phyloP scores from a whole-genome alignment of 2,888 invertebrate genomes.

The Anaspis maculata region DNA sequence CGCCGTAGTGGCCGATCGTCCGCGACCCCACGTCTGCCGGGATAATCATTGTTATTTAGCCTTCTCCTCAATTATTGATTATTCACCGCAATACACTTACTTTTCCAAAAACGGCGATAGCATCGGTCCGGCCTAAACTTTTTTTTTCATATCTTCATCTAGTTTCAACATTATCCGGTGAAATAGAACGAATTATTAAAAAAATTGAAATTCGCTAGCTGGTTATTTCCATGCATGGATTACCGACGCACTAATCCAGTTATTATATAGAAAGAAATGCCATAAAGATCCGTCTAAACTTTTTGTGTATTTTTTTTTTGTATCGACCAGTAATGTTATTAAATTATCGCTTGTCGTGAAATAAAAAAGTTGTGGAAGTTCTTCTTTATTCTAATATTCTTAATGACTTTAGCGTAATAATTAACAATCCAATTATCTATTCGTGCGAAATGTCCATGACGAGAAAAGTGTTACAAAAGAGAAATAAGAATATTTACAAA shows the following conservation, averaged over 20 bases:
- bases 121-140: slow-evolving; percentile 2
- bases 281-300: too few relatives aligned
- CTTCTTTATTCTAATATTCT: too few relatives aligned
- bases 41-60: slow-evolving; percentile 40
- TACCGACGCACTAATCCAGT: slow-evolving; percentile 20
- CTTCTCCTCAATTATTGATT: slow-evolving; percentile 38
- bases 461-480: too few relatives aligned
- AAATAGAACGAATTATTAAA: slow-evolving; percentile 2
- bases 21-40: slow-evolving; percentile 33
- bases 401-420: too few relatives aligned
- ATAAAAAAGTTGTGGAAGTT: too few relatives aligned
- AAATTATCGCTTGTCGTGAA: too few relatives aligned
- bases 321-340: too few relatives aligned
- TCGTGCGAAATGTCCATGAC: too few relatives aligned
- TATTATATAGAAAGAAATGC: too few relatives aligned
- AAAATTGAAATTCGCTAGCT: slow-evolving; percentile 11
- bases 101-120: slow-evolving; percentile 11
- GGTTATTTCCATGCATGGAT: slow-evolving; percentile 18
- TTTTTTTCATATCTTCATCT: not conserved
- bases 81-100: slow-evolving; percentile 38
- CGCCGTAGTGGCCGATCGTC: slow-evolving; percentile 19
- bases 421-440: too few relatives aligned
- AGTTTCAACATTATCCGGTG: not conserved
- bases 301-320: too few relatives aligned
- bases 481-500: too few relatives aligned